A percentile compares a stretch with the other conserved stretches of the same genome.
These are phyloP conservation scores for Gallinago media DNA, from an alignment of 2,113 vertebrate species.

Conservation along the genomic window DNA sequence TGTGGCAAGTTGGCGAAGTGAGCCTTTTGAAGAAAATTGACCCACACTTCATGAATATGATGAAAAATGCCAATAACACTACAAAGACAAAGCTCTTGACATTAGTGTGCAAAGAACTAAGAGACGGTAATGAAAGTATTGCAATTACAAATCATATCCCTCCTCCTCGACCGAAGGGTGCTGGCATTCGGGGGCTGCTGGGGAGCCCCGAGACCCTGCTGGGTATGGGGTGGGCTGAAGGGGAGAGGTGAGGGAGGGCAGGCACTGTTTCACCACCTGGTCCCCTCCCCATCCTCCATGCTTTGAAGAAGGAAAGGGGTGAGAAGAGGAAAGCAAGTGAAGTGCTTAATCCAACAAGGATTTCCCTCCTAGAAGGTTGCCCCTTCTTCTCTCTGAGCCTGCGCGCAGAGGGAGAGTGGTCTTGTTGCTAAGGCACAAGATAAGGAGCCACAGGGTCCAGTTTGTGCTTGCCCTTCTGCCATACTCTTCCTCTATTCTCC, in stretches of 20 bases:
- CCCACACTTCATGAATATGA: slow-evolving; percentile 90
- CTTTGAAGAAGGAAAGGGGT: background rate
- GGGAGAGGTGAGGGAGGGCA: background rate
- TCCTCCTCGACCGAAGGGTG: slow-evolving; percentile 42
- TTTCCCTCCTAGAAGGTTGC: slow-evolving; percentile 9
- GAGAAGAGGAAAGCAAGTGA: background rate
- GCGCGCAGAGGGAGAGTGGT: background rate
- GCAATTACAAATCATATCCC: slow-evolving; percentile 81
- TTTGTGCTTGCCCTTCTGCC: background rate
- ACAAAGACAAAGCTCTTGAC: slow-evolving; percentile 87
- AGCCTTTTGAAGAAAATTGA: slow-evolving; percentile 91
- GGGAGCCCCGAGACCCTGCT: background rate
- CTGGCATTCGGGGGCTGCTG: background rate
- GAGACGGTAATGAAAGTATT: slow-evolving; percentile 82
- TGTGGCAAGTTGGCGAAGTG: slow-evolving; percentile 88
- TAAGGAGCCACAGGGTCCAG: background rate
- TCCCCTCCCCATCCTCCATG: background rate
- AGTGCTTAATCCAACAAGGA: background rate
- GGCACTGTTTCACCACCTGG: rapidly evolving
- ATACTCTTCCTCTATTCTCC: background rate
- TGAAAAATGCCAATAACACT: slow-evolving; percentile 91
- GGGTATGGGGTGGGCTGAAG: background rate
- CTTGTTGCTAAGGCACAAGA: slow-evolving; percentile 13
- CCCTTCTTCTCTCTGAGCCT: background rate
- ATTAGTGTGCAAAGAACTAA: slow-evolving; percentile 82